Conservation (phyloP, 64 coral and sea anemone species). For the Exaiptasia diaphana region DNA sequence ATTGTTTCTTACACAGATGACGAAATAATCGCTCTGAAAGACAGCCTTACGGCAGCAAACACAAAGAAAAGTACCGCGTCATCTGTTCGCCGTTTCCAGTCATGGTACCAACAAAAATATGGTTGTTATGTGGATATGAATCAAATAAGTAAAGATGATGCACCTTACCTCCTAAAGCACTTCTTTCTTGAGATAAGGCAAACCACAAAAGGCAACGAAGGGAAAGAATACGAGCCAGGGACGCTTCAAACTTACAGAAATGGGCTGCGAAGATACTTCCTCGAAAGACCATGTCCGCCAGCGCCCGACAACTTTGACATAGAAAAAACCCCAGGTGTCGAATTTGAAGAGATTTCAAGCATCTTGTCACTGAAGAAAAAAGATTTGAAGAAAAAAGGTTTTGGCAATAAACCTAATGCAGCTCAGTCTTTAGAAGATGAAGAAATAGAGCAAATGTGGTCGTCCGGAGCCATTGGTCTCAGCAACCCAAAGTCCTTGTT, state of each 20-base stretch:
- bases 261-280: constrained; percentile 49
- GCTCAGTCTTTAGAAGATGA: constrained; percentile 17
- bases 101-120: constrained; percentile 34
- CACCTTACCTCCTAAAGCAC: constrained; percentile 7
- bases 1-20: neutral
- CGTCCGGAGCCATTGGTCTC: constrained; percentile 22
- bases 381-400: constrained; percentile 30
- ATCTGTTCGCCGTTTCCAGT: constrained; percentile 13
- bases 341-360: constrained; percentile 32
- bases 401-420: constrained; percentile 41
- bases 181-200: constrained; percentile 34
- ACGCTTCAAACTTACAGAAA: constrained; percentile 56
- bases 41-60: constrained; percentile 19
- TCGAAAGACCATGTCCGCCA: constrained; percentile 12
- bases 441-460: constrained; percentile 56
- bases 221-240: constrained; percentile 45
- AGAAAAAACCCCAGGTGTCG: neutral
- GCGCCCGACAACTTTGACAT: constrained; percentile 49
- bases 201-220: constrained; percentile 9
- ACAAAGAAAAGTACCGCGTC: constrained; percentile 39
- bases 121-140: constrained; percentile 8
- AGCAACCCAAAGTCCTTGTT: constrained; percentile 28
- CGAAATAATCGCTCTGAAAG: constrained; percentile 30
- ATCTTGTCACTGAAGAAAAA: constrained; percentile 41
- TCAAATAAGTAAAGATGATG: constrained; percentile 36